Base-by-base conservation (phyloP, 37 sponge, comb jelly and placozoan species). In the Hexactinellida sp. region DNA sequence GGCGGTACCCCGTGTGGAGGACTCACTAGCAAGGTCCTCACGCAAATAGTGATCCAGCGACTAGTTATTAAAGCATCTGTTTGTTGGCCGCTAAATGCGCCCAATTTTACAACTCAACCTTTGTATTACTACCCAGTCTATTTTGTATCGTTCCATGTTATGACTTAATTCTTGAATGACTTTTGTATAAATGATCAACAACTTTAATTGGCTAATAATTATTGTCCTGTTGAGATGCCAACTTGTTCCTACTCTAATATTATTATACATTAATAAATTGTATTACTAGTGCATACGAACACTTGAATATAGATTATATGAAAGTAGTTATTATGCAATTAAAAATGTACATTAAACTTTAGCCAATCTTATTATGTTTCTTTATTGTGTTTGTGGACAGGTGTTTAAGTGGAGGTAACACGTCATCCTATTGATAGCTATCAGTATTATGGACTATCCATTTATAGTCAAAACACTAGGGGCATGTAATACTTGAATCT, bases 241-340 rank as follows among this genome's bases (percentile, higher is more conserved):
- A 63, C 76, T n/a, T 63, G 76, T 63, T 63, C 76, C 76, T 63
- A 63, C 76, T 63, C 76, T 63, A 63, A 63, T 63, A 63, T 63
- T 63, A 7, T 63, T 63, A 63, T 63, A 63, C 76, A 63, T 63
- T 63, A 63, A 21, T 63, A 63, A 63, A 63, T 63, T 63, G 76
- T 63, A 63, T 63, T 63, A 63, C 76, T 28, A 63, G 76, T 63
- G 76, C 76, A 63, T 63, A 63, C 76, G 5, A 63, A 63, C 76
- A 63, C 76, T 63, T 63, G 76, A 63, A 63, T 63, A 63, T 63
- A 63, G 30, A 63, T 63, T 10, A 63, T 63, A 63, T 63, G 76
- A 63, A 63, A 28, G 76, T 63, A 63, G 76, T 63, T 63, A 7
- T n/a, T 63, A 63, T 63, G 76, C 76, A 63, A 7, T 63, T 63